Percentiles rank a stretch among this genome's conserved stretches.
These are phyloP conservation scores for Sinosuthora webbiana DNA, from an alignment of 2,113 vertebrate species.

Conservation along the genomic window DNA sequence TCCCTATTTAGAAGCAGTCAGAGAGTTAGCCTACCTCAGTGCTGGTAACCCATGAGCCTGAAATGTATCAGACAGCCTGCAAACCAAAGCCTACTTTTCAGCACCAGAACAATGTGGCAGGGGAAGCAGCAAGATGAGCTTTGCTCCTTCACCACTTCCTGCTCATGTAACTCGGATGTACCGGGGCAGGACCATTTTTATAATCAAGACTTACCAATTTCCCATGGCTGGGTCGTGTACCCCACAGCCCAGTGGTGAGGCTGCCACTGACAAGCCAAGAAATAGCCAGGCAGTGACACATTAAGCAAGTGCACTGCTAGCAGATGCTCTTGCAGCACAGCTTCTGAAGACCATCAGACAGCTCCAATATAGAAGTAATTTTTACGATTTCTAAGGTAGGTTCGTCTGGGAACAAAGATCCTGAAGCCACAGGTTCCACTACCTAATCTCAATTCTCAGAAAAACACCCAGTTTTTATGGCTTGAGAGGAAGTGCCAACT, in stretches of 20 bases:
- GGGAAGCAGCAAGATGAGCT: constrained; percentile 32
- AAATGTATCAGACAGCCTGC: background rate
- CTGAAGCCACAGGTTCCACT: background rate
- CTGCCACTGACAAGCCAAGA: background rate
- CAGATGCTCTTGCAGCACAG: background rate
- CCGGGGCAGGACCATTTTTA: constrained; percentile 23
- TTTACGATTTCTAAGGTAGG: background rate
- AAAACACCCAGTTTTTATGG: background rate
- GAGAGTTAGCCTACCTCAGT: background rate
- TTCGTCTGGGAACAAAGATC: background rate
- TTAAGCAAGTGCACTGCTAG: background rate
- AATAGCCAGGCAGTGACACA: background rate
- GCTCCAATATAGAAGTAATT: background rate
- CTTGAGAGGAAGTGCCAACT: background rate
- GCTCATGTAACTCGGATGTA: background rate
- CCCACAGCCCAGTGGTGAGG: background rate
- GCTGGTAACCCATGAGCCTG: background rate
- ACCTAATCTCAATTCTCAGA: background rate
- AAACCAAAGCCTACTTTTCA: background rate
- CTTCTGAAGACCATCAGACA: background rate
- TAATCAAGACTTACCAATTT: background rate
- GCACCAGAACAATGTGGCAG: background rate
- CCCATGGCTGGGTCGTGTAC: background rate
- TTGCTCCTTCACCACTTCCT: constrained; percentile 59
- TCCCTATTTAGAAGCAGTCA: background rate